Base-by-base conservation (phyloP, 2,888 invertebrate genomes). In the Drosophila algonquin region DNA sequence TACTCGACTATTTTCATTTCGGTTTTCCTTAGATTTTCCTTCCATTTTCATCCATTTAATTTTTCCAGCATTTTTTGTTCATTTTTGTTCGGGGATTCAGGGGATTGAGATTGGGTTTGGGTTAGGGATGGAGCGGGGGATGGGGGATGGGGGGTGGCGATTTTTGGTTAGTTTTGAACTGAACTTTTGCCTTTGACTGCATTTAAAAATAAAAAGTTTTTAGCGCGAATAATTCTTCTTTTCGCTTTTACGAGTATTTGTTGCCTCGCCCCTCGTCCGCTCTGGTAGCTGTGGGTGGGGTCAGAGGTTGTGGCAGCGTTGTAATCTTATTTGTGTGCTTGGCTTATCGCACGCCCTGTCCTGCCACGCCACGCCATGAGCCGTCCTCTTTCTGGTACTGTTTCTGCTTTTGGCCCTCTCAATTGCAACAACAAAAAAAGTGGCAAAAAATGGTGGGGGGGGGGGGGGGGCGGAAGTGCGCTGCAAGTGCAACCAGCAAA, bases 101-200 rank as follows among this genome's bases (percentile, higher is more conserved):
- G 24, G 24, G 24, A 21, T 21, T 21, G 21, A 21, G 24, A 24
- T 24, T 24, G 24, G 24, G 24, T 24, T 24, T 0, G 24, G 24
- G 5, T 21, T 21, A 18, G 24, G 24, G 3, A 4, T 4, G 24
- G 24, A 2, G 18, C 1, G 24, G 24, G 24, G 24, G 24, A 0
- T 5, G 24, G 24, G 24, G 24, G 6, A 5, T 24, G 5, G 4
- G 30, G 30, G 6, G 1, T 24, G 5, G 4, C 8, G 30, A 30
- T 30, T 30, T 64, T 47, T 52, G 55, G 59, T 59, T 62, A 50
- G 60, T 70, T 61, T 40, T 58, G 35, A 81, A 81, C 76, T 80
- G 35, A 80, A 80, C 79, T 80, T 81, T 80, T 75, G 74, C 74
- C 73, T 81, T 79, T 81, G 81, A 76, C 80, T 76, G 64, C 57